These are phyloP conservation scores for Ammodytes marinus DNA, from an alignment of 2,113 vertebrate species.

Conservation along the genomic window DNA sequence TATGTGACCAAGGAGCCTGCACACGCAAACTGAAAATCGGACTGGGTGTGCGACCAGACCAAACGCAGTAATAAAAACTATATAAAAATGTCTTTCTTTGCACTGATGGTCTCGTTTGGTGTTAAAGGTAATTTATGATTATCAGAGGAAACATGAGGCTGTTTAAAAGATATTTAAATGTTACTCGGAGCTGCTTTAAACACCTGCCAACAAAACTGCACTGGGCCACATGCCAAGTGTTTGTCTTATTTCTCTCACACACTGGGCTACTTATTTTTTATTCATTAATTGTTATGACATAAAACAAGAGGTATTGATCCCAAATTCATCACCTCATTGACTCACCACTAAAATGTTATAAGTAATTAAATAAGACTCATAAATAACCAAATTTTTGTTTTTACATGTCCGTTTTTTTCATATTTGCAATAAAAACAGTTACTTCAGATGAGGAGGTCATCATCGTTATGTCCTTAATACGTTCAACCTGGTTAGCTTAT, in stretches of 20 bases:
- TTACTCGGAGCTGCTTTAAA: no score
- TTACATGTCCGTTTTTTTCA: not conserved
- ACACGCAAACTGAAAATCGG: no score
- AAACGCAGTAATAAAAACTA: no score
- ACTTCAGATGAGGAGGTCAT: slow-evolving; percentile 21
- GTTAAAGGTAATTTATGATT: no score
- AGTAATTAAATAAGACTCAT: not conserved
- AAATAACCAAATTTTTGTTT: not conserved
- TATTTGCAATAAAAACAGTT: slow-evolving; percentile 6
- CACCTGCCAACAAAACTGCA: no score
- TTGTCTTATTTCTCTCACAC: not conserved
- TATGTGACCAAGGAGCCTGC: no score
- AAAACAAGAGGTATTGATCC: slow-evolving; percentile 16
- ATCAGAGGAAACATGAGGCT: no score
- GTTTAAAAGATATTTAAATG: no score
- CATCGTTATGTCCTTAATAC: slow-evolving; percentile 35
- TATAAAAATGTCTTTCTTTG: no score
- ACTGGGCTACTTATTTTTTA: not conserved
- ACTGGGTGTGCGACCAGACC: no score
- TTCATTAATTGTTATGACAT: not conserved
- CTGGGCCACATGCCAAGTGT: not conserved
- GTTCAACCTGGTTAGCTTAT: slow-evolving; percentile 46
- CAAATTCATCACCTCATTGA: slow-evolving; percentile 13
- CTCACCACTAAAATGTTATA: slow-evolving; percentile 2
- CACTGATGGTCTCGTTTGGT: no score